Percentiles rank a stretch among this genome's conserved stretches.
These are phyloP conservation scores for Patella vulgata DNA, from an alignment of 1,140 invertebrate species.

Conservation along the genomic window DNA sequence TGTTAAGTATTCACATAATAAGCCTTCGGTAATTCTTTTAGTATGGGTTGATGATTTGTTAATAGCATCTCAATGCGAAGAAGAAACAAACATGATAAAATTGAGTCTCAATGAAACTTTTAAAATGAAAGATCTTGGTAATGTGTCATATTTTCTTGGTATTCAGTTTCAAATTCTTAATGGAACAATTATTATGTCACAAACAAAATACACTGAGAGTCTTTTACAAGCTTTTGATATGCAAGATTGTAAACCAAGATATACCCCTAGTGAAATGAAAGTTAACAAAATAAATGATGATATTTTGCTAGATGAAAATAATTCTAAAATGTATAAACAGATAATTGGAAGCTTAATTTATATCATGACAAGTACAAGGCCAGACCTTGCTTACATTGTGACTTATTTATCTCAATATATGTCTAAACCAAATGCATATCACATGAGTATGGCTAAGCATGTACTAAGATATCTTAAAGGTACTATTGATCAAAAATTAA, in stretches of 20 bases:
- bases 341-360: slow-evolving; percentile 27
- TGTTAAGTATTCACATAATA: slow-evolving; percentile 17
- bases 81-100: slow-evolving; percentile 7
- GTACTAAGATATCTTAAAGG: slow-evolving; percentile 27
- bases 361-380: slow-evolving; percentile 22
- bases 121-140: slow-evolving; percentile 21
- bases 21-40: slow-evolving; percentile 32
- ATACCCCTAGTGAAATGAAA: slow-evolving; percentile 16
- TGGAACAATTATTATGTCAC: slow-evolving; percentile 16
- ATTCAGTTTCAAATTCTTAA: slow-evolving; percentile 21
- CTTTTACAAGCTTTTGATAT: slow-evolving; percentile 17
- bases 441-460: slow-evolving; percentile 21
- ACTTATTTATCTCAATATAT: slow-evolving; percentile 27
- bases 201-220: slow-evolving; percentile 17
- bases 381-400: slow-evolving; percentile 20
- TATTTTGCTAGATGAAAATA: slow-evolving; percentile 10
- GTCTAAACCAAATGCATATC: slow-evolving; percentile 10
- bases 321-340: slow-evolving; percentile 16
- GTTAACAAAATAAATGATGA: slow-evolving; percentile 12
- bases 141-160: slow-evolving; percentile 16
- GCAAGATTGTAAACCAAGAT: slow-evolving; percentile 22
- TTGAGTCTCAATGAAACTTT: slow-evolving; percentile 8
- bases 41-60: slow-evolving; percentile 36
- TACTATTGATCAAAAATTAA: slow-evolving; percentile 16
- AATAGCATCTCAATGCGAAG: slow-evolving; percentile 9